Evolutionary conservation across 2,797 vertebrate species (phyloP).

Genomic region (Austrolebias charrua): DNA sequence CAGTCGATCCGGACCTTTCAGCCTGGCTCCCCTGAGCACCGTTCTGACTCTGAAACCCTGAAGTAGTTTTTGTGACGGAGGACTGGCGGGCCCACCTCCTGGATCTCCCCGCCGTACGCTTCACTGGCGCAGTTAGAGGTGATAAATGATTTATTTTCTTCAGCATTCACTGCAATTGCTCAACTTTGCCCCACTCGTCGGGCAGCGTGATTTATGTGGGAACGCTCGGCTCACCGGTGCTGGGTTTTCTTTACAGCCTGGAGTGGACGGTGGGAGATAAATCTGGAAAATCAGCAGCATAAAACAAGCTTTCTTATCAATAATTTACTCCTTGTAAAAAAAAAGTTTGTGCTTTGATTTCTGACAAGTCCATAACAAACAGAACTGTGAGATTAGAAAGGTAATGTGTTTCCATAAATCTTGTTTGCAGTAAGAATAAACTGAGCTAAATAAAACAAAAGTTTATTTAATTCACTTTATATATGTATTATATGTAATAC

Average conservation of each 20-base stretch:
- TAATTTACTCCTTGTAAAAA: not conserved
- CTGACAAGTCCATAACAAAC: not conserved
- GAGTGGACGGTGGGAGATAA: slow-evolving; percentile 18
- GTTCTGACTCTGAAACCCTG: slow-evolving; percentile 7
- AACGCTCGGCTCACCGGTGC: slow-evolving; percentile 30
- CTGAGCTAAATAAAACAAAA: not conserved
- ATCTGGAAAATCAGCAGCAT: slow-evolving; percentile 14
- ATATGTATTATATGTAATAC: too few relatives aligned
- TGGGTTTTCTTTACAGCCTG: slow-evolving; percentile 33
- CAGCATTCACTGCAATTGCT: slow-evolving; percentile 50
- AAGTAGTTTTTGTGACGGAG: slow-evolving; percentile 30
- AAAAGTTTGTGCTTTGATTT: not conserved
- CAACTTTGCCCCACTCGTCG: slow-evolving; percentile 56
- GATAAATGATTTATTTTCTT: slow-evolving; percentile 74
- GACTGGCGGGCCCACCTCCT: slow-evolving; percentile 44
- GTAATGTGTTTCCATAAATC: not conserved
- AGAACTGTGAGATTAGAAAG: not conserved
- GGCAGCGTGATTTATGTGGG: slow-evolving; percentile 63
- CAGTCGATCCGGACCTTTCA: too few relatives aligned
- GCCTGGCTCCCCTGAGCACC: not conserved
- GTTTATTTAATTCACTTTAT: too few relatives aligned
- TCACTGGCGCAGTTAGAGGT: slow-evolving; percentile 52
- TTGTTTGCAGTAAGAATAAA: not conserved
- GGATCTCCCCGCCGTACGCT: slow-evolving; percentile 45
- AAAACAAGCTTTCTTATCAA: slow-evolving; percentile 1